Percentiles rank a stretch among this genome's conserved stretches.
Evolutionary conservation across 2,888 invertebrate species (phyloP).

Genomic region (Quadriops clusia): DNA sequence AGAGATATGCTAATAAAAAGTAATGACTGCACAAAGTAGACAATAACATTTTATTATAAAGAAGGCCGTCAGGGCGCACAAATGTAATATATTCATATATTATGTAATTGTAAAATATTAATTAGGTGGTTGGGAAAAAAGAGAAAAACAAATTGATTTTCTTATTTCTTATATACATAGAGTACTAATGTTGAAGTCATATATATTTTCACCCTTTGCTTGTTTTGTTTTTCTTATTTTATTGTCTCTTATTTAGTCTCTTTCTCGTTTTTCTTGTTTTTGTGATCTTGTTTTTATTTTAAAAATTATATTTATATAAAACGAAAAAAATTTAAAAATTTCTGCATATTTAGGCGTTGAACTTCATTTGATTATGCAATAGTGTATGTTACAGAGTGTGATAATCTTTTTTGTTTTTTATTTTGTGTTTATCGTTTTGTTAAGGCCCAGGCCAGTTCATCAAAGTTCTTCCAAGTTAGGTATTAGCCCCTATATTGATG

Average conservation of each 20-base stretch:
- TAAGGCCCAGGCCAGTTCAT: constrained; percentile 36
- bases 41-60: constrained; percentile 23
- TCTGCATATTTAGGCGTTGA: constrained; percentile 10
- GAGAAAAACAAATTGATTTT: constrained; percentile 3
- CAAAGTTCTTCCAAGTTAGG: constrained; percentile 34
- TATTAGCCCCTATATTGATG: constrained; percentile 14
- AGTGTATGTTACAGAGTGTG: constrained; percentile 16
- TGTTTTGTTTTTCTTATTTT: too few species aligned
- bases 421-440: constrained; percentile 32
- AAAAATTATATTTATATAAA: too few species aligned
- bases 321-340: constrained; percentile 3
- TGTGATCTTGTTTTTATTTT: too few species aligned
- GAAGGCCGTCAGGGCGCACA: constrained; percentile 13
- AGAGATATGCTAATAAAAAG: constrained; percentile 3
- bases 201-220: too few species aligned
- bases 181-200: too few species aligned
- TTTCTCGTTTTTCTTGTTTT: too few species aligned
- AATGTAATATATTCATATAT: constrained; percentile 17
- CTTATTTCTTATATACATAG: too few species aligned
- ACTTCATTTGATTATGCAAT: constrained; percentile 13
- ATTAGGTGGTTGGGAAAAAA: constrained; percentile 7
- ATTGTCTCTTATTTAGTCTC: too few species aligned
- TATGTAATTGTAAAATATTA: constrained; percentile 14
- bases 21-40: constrained; percentile 35
- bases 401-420: constrained; percentile 22